These are phyloP conservation scores for Romanogobio albipinnatus DNA, from an alignment of 2,113 vertebrate genomes.

Conservation along the genomic window DNA sequence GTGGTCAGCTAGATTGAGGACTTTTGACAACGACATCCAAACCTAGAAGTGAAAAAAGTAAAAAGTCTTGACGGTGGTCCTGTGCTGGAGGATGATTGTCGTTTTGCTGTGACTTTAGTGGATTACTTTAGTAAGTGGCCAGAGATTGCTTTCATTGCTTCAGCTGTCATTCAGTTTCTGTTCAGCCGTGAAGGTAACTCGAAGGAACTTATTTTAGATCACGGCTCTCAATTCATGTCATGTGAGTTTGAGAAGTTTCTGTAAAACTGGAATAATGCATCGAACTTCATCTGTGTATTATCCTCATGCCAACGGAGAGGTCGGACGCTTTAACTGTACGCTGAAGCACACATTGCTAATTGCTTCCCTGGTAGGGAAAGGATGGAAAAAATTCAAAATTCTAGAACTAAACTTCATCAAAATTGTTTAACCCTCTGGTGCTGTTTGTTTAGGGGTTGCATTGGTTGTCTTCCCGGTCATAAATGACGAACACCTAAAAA, in stretches of 20 bases:
- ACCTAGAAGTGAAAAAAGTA: background rate
- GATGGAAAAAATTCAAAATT: no score
- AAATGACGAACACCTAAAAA: no score
- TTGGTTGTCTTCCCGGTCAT: no score
- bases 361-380: no score
- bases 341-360: no score
- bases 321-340: no score
- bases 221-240: background rate
- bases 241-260: background rate
- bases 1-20: constrained; percentile 41
- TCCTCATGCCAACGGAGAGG: background rate
- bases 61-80: background rate
- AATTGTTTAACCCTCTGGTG: no score
- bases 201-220: background rate
- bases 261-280: background rate
- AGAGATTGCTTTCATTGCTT: background rate
- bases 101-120: background rate
- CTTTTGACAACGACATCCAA: constrained; percentile 6
- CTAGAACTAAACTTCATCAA: no score
- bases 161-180: background rate
- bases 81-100: background rate
- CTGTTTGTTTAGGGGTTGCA: no score
- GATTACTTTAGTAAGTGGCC: background rate
- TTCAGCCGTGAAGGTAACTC: background rate
- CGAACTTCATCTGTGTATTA: background rate